phyloP scores from a whole-genome alignment of 37 sponge, comb jelly and placozoan genomes.

The Petrosia ficiformis region DNA sequence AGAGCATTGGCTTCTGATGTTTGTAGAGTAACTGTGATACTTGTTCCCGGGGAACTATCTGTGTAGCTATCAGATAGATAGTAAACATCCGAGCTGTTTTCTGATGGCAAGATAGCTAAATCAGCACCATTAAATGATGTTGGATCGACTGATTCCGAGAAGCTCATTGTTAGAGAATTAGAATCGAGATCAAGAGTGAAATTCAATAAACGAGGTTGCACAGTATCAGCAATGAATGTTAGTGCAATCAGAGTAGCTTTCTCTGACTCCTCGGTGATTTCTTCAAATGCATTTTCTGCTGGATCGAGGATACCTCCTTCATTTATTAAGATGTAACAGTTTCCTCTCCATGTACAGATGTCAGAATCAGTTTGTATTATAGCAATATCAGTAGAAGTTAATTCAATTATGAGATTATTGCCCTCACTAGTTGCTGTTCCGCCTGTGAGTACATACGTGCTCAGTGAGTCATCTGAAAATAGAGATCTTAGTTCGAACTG shows the following conservation, averaged over 20 bases:
- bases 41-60: constrained; percentile 17
- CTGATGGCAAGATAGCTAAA: constrained; percentile 59
- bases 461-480: constrained; percentile 69
- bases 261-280: constrained; percentile 15
- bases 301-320: constrained; percentile 67
- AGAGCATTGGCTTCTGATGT: constrained; percentile 56
- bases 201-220: constrained; percentile 43
- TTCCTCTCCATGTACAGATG: constrained; percentile 86
- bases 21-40: constrained; percentile 45
- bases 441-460: constrained; percentile 61
- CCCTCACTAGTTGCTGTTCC: constrained; percentile 29
- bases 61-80: constrained; percentile 59
- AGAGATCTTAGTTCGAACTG: constrained; percentile 52
- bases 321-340: constrained; percentile 73
- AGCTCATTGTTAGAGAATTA: constrained; percentile 49
- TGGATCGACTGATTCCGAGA: constrained; percentile 80
- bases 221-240: constrained; percentile 49
- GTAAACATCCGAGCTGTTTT: constrained; percentile 36
- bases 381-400: constrained; percentile 42
- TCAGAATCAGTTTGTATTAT: constrained; percentile 57
- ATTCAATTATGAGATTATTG: constrained; percentile 35
- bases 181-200: constrained; percentile 63
- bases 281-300: constrained; percentile 32
- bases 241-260: constrained; percentile 49
- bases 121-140: constrained; percentile 35